These are phyloP conservation scores for Clistopyga incitator DNA, from an alignment of 2,888 invertebrate genomes.

Conservation along the genomic window DNA sequence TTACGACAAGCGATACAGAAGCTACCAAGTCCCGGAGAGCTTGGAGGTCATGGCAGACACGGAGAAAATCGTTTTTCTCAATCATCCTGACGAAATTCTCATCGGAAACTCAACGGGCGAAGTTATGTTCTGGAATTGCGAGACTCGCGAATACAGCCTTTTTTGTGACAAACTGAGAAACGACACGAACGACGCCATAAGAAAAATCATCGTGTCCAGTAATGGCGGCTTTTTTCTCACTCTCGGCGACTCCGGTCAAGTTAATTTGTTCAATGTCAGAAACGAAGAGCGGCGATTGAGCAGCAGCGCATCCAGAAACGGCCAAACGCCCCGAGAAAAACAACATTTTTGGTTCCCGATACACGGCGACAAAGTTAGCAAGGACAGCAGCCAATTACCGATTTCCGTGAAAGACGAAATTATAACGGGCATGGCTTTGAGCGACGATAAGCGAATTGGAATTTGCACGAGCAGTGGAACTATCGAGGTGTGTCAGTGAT, in stretches of 20 bases:
- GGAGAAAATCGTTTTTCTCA: slow-evolving; percentile 85
- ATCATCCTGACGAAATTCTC: slow-evolving; percentile 84
- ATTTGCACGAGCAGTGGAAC: slow-evolving; percentile 77
- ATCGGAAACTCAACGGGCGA: slow-evolving; percentile 85
- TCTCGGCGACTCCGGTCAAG: slow-evolving; percentile 71
- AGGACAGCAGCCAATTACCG: slow-evolving; percentile 76
- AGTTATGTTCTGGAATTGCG: slow-evolving; percentile 87
- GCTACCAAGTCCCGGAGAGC: slow-evolving; percentile 73
- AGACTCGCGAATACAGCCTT: slow-evolving; percentile 85
- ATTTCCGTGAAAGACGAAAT: slow-evolving; percentile 75
- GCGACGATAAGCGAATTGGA: slow-evolving; percentile 74
- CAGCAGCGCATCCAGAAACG: too few relatives aligned
- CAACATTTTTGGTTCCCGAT: slow-evolving; percentile 77
- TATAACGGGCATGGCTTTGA: slow-evolving; percentile 71
- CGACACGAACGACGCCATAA: slow-evolving; percentile 70
- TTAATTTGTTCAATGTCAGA: slow-evolving; percentile 29
- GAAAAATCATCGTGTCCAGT: slow-evolving; percentile 85
- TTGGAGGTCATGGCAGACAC: slow-evolving; percentile 87
- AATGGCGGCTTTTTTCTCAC: slow-evolving; percentile 86
- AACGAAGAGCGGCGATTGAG: background rate
- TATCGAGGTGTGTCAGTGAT: slow-evolving; percentile 72
- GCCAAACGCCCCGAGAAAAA: slow-evolving; percentile 78
- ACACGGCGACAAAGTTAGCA: slow-evolving; percentile 68
- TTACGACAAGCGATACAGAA: slow-evolving; percentile 81
- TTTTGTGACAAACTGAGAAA: slow-evolving; percentile 72